Evolutionary conservation across 2,113 vertebrate species (phyloP), one percentile per base, ranked within the genome.

Genomic region (Datnioides undecimradiatus): DNA sequence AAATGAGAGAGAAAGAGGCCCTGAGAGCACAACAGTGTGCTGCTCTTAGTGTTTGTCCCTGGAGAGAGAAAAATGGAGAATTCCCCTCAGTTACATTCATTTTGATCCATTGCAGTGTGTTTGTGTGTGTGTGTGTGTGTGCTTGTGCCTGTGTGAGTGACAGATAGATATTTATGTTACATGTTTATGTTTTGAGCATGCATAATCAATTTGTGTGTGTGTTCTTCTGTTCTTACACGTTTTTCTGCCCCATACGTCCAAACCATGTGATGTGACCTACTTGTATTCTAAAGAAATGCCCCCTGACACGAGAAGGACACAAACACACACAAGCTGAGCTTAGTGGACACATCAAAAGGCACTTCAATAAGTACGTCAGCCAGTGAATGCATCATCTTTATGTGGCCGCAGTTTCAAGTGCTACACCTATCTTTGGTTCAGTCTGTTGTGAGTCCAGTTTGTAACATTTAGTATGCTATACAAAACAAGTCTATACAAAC

Each of bases 31-130:
- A 38, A 38, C 52, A 67, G 31, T 46, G 49, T 40, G n/a, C n/a
- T 57, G 52, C 49, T 38, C 29, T 68, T 49, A 12, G 19, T 41
- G 69, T 71, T 64, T n/a, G 31, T 82, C 82, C 75, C 63, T 13
- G 21, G 75, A 73, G 83, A 81, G 76, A 58, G 36, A 58, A 54
- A 43, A 31, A 74, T 66, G 25, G 31, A 65, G 46, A 54, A 71
- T 72, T 65, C 62, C 48, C 54, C 19, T 70, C 54, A 71, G 5
- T 31, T 31, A 33, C 48, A 57, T 13, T 49, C 17, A 41, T 63
- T 78, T 60, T 46, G 17, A 62, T 67, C 71, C 34, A 57, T 12
- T 17, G 43, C 17, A 5, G 3, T 45, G 23, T 72, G 66, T 64
- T 34, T 69, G 21, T 64, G 63, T 52, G 54, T 40, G 46, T 21